These are phyloP conservation scores for Mantis religiosa DNA, from an alignment of 2,888 invertebrate genomes.

Conservation along the genomic window DNA sequence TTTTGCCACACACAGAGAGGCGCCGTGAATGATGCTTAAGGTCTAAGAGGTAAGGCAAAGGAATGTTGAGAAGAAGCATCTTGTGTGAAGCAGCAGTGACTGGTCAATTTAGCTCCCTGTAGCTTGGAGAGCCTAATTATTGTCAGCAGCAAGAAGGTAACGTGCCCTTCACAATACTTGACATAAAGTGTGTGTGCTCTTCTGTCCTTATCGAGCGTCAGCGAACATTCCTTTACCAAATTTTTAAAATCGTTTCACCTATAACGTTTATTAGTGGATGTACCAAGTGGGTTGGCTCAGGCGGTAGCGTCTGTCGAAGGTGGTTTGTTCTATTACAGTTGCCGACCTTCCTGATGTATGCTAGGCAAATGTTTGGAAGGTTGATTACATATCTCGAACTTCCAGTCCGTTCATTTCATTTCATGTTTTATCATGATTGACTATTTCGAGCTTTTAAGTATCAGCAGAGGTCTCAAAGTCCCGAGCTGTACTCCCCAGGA, in stretches of 20 bases:
- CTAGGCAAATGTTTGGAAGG: too few relatives aligned
- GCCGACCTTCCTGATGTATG: too few relatives aligned
- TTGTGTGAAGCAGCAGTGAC: neutral
- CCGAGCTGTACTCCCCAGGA: too few relatives aligned
- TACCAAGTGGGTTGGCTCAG: too few relatives aligned
- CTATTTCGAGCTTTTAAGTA: too few relatives aligned
- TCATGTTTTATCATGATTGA: too few relatives aligned
- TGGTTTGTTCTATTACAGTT: too few relatives aligned
- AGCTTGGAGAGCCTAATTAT: slow-evolving; percentile 1
- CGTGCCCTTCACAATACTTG: neutral
- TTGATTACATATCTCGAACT: too few relatives aligned
- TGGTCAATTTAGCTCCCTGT: slow-evolving; percentile 8
- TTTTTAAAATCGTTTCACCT: neutral
- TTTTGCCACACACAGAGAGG: neutral
- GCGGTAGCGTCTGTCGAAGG: too few relatives aligned
- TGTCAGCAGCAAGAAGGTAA: neutral
- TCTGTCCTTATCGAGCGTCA: neutral
- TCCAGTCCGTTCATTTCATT: too few relatives aligned
- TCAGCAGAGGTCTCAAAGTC: too few relatives aligned
- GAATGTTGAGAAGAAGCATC: slow-evolving; percentile 1
- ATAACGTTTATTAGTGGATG: too few relatives aligned
- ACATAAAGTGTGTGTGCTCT: neutral
- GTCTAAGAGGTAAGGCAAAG: neutral
- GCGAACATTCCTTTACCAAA: neutral
- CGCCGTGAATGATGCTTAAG: neutral